Conservation (phyloP, 1,140 invertebrate species). For the Drosophila paulistorum region DNA sequence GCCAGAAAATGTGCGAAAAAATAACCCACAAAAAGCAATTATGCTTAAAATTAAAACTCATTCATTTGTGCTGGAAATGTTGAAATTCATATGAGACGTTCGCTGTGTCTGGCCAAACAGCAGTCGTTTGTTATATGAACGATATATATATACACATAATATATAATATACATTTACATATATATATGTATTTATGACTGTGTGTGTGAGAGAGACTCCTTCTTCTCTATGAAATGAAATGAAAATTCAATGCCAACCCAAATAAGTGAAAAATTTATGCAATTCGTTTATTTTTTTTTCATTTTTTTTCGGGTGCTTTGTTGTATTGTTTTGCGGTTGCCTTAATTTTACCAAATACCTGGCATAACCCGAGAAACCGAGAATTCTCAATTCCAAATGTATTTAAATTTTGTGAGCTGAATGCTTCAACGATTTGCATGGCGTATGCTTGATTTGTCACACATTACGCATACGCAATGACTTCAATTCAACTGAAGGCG, state of each 20-base stretch:
- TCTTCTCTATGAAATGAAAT: slow-evolving; percentile 45
- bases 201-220: slow-evolving; percentile 11
- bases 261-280: slow-evolving; percentile 76
- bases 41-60: slow-evolving; percentile 81
- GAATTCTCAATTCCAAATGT: not conserved
- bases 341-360: slow-evolving; percentile 22
- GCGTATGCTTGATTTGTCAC: slow-evolving; percentile 76
- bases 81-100: slow-evolving; percentile 65
- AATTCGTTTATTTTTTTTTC: slow-evolving; percentile 42
- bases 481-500: slow-evolving; percentile 33
- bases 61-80: slow-evolving; percentile 72
- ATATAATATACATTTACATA: slow-evolving; percentile 13
- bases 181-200: slow-evolving; percentile 17
- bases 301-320: not conserved
- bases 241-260: slow-evolving; percentile 69
- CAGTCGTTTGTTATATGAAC: slow-evolving; percentile 50
- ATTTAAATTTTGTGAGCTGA: slow-evolving; percentile 37
- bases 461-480: slow-evolving; percentile 72
- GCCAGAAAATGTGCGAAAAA: slow-evolving; percentile 35
- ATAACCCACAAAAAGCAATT: slow-evolving; percentile 74
- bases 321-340: slow-evolving; percentile 19
- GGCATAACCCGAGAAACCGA: not conserved
- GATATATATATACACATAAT: slow-evolving; percentile 13
- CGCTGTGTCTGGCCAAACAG: slow-evolving; percentile 19
- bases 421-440: slow-evolving; percentile 49